A percentile compares a stretch with the other conserved stretches of the same genome.
Evolutionary conservation across 2,888 invertebrate species (phyloP).

Genomic region (Eristalis pertinax): DNA sequence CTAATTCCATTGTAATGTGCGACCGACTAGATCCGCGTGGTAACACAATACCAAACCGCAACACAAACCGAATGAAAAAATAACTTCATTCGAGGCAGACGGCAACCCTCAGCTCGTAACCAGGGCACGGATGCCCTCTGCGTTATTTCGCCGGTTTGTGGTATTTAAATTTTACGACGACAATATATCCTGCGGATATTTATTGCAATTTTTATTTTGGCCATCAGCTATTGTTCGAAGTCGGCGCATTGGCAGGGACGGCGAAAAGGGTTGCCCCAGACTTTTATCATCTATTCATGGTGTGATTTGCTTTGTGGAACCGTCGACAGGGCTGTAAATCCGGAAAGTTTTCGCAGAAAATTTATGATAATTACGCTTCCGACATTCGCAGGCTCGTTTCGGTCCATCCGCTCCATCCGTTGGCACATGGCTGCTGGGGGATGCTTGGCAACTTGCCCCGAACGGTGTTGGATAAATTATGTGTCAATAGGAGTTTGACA

Average conservation of each 20-base stretch:
- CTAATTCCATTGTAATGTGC: too few relatives aligned
- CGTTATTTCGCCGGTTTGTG: not conserved
- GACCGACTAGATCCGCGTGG: too few relatives aligned
- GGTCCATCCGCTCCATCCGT: not conserved
- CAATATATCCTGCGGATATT: constrained; percentile 43
- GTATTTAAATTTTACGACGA: constrained; percentile 42
- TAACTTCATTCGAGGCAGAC: not conserved
- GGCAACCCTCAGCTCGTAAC: not conserved
- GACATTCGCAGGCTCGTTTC: constrained; percentile 31
- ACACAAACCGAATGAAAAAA: too few relatives aligned
- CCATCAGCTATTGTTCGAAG: constrained; percentile 8
- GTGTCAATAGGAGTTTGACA: constrained; percentile 27
- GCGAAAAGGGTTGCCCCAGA: not conserved
- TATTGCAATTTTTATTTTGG: constrained; percentile 41
- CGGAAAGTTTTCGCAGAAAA: constrained; percentile 11
- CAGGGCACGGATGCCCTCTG: not conserved
- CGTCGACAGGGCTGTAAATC: constrained; percentile 47
- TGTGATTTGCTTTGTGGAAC: constrained; percentile 26
- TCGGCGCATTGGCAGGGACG: not conserved
- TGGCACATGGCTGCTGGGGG: not conserved
- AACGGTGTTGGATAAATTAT: constrained; percentile 28
- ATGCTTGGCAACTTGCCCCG: constrained; percentile 3
- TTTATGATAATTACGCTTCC: constrained; percentile 53
- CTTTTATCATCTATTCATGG: constrained; percentile 27
- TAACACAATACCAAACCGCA: too few relatives aligned